Conservation (phyloP, 2,888 invertebrate genomes). For the Cerastis leucographa region DNA sequence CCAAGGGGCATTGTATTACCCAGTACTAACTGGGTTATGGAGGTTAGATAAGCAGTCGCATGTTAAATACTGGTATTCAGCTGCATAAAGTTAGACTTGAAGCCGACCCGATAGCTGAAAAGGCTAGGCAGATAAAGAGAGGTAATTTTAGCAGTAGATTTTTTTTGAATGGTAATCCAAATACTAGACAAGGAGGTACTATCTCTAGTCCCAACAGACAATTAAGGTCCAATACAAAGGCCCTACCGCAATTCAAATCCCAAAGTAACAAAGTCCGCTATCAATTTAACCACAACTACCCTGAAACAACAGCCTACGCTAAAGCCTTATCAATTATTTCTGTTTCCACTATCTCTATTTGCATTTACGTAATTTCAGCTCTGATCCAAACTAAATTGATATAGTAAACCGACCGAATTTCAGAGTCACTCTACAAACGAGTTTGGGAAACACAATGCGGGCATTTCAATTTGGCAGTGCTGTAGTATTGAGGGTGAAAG, state of each 20-base stretch:
- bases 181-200: background rate
- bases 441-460: slow-evolving; percentile 46
- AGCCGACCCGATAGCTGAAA: too few species aligned
- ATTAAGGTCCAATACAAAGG: slow-evolving; percentile 33
- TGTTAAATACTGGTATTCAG: too few species aligned
- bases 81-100: too few species aligned
- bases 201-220: slow-evolving; percentile 23
- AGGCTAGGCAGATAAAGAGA: background rate
- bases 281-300: slow-evolving; percentile 47
- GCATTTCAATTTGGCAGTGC: slow-evolving; percentile 68
- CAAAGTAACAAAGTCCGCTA: slow-evolving; percentile 51
- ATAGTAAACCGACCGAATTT: slow-evolving; percentile 66
- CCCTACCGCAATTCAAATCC: slow-evolving; percentile 36
- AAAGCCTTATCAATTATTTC: slow-evolving; percentile 69
- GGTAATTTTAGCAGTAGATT: background rate
- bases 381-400: slow-evolving; percentile 74
- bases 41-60: too few species aligned
- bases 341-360: slow-evolving; percentile 67
- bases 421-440: slow-evolving; percentile 36
- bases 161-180: background rate
- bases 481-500: slow-evolving; percentile 59
- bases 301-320: slow-evolving; percentile 54
- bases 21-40: too few species aligned
- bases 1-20: too few species aligned
- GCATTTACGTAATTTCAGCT: slow-evolving; percentile 67